Base-by-base conservation (phyloP, 35 echinoderm and acorn worm genomes). In the Diadema setosum region DNA sequence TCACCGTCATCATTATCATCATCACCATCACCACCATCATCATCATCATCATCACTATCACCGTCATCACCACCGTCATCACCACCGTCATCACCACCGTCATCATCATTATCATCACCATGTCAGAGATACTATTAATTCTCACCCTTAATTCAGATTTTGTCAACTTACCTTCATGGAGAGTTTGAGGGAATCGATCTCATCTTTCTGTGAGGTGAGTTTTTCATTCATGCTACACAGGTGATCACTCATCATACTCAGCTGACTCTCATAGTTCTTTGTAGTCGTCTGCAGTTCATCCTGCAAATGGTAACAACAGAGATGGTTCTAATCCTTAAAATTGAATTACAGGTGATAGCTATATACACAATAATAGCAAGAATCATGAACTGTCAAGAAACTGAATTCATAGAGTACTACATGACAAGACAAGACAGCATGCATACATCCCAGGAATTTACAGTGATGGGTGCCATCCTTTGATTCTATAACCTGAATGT, bases 221-320 rank as follows among this genome's bases (percentile, higher is more conserved):
- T 95, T 90, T 37, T 95, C 93, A 82, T 95, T 95, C 84, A 95
- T 87, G 45, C 93, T 91, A 45, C 88, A 90, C 29, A 95, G 88
- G 34, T 95, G 93, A 30, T 95, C 93, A 58, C 88, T 95, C 88
- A 95, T 90, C 88, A 91, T 91, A 24, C 84, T 90, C 83, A 95
- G 88, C 58, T 95, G 93, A 35, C 74, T 63, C 60, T 95, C 88
- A 21, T 95, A 95, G 63, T 61, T 95, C 59, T 82, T 55, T 3
- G 93, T 91, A 18, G 93, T 95, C 6, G 93, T 95, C 61, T 90
- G 83, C 16, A 95, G 57, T 37, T 95, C 93, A 87, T 91, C 93
- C 93, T 95, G 57, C 25, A 43, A 88, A 81, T 41, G 41, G 43
- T 78, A 46, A 44, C 17, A 45, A 74, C 2, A 58, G 80, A 45